Evolutionary conservation across 2,888 invertebrate species (phyloP), one percentile per base, ranked within the genome.

Genomic region (Callinectes sapidus): DNA sequence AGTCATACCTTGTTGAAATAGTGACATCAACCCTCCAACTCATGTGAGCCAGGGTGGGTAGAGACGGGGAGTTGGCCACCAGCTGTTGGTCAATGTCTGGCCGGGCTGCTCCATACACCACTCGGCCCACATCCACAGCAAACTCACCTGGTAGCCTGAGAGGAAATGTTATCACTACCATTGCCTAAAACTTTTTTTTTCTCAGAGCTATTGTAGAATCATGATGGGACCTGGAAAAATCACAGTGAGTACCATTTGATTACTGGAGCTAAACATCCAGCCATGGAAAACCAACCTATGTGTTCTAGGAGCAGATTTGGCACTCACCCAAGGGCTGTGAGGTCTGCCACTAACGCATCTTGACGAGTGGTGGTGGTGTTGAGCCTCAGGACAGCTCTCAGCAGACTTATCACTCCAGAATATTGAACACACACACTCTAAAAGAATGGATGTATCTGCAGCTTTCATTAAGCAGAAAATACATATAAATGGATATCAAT

Each of bases 11-110:
- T 8, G 92, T 93, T 10, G 93, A 93, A 16, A 93, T 90, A 32
- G 92, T 93, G 77, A 94, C 94, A n/a, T 94, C 92, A 8, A 94
- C 94, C 23, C 91, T 86, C 94, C 94, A 94, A 14, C 81, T 88
- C n/a, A 94, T 35, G 23, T 91, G 61, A 6, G 81, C 61, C 14
- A 94, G 77, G 16, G 87, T 90, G 39, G 93, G 93, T 5, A 93
- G 88, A 16, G 90, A 55, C 16, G 93, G 93, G 0, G 87, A 48
- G 23, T 39, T 42, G 8, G 81, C 87, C 32, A 90, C 48, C 32
- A 93, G 66, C 71, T 93, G 91, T 3, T 54, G 42, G 81, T 93
- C 89, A 48, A 94, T 94, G 71, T 94, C 92, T n/a, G 86, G 39
- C 16, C 92, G 89, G 14, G 94, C 91, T 35, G 94, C 91, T 35